Evolutionary conservation across 2,113 vertebrate genomes (phyloP), one percentile per base, ranked within the genome.

Genomic region (Cyanistes caeruleus): DNA sequence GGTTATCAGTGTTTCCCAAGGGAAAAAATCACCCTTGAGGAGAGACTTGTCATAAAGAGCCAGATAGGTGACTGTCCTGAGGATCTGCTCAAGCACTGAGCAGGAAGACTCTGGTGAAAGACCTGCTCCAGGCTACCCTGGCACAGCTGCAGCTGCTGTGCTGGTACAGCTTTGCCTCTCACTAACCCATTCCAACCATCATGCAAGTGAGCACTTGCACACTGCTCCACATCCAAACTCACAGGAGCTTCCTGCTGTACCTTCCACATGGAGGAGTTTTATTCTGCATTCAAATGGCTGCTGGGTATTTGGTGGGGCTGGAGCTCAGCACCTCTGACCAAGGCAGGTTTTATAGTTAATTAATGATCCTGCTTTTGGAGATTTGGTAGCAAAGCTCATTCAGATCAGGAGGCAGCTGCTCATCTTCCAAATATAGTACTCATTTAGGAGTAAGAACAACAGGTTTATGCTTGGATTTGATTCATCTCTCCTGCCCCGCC

Each of bases 381-480:
- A 25, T 39, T 23, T 33, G 14, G 18, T 68, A 90, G 90, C 63
- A 83, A 93, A 83, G 68, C 76, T 93, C 83, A 41, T 92, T 88
- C 72, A 81, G 72, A 88, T 67, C 25, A 55, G 76, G 20, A 97
- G 85, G n/a, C 88, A 81, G 43, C n/a, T 85, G 68, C 59, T 90
- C 79, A 69, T 81, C 70, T 90, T 80, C 67, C 79, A 95, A 83
- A 92, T 76, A 92, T 3, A 80, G 68, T 6, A 30, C 95, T 91
- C 49, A 55, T 25, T 88, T 86, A 88, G 63, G 72, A 25, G 59
- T 62, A 62, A 88, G 83, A 95, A 90, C 81, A 93, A 90, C 88
- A 94, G 72, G 73, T 92, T 92, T 90, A 35, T 63, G 60, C 68
- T 84, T 80, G 72, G 76, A 48, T 86, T 90, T 80, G 59, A 93